A percentile compares a stretch with the other conserved stretches of the same genome.
phyloP scores from a whole-genome alignment of 2,797 vertebrate species.

The Crocidura indochinensis region DNA sequence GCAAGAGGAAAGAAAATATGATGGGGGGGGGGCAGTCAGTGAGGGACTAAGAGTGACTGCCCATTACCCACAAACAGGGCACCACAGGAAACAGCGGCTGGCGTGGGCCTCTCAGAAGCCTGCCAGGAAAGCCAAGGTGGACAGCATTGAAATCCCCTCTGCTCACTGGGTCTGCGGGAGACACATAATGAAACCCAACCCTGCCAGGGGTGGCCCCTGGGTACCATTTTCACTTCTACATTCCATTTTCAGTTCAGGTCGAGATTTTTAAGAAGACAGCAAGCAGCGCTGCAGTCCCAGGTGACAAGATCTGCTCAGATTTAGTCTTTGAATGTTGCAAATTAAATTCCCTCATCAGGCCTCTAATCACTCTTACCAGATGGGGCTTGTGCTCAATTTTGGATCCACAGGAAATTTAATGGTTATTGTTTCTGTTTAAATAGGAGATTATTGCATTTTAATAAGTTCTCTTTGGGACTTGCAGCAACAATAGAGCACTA shows the following conservation, averaged over 20 bases:
- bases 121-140: conserved; percentile 76
- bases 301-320: conserved; percentile 97
- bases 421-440: conserved; percentile 99
- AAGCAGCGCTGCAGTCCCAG: conserved; percentile 93
- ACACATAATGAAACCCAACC: conserved; percentile 90
- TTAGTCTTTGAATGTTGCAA: conserved; percentile 99
- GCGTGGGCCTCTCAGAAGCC: conserved; percentile 73
- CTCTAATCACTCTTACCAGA: conserved; percentile 99
- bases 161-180: conserved; percentile 88
- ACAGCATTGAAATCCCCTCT: conserved; percentile 74
- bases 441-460: conserved; percentile 99
- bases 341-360: conserved; percentile 99
- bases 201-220: conserved; percentile 90
- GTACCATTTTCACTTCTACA: conserved; percentile 92
- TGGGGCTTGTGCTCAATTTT: conserved; percentile 98
- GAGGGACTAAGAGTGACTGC: conserved; percentile 61
- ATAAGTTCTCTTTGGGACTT: conserved; percentile 99
- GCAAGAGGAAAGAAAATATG: background rate
- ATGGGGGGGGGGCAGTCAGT: conserved; percentile 17
- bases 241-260: conserved; percentile 93
- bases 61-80: conserved; percentile 15
- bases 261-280: conserved; percentile 95
- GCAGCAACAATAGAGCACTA: conserved; percentile 98
- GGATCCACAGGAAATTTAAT: conserved; percentile 99
- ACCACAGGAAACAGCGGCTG: conserved; percentile 63